These are phyloP conservation scores for Chrysocyon brachyurus DNA, from an alignment of 2,797 vertebrate species.

Conservation along the genomic window DNA sequence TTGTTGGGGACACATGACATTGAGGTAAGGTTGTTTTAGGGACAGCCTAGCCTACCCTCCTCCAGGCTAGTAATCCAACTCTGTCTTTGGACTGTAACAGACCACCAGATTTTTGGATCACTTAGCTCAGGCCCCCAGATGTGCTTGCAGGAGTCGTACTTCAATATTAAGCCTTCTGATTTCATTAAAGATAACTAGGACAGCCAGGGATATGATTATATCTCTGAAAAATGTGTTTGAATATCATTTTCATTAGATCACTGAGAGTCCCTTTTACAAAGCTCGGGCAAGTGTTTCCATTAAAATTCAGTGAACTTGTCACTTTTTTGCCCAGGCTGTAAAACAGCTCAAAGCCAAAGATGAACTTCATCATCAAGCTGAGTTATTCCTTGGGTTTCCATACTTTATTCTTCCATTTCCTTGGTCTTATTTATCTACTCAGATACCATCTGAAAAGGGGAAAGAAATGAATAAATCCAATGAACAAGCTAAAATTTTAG, in stretches of 20 bases:
- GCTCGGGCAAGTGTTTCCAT: slow-evolving; percentile 37
- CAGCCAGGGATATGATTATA: neutral
- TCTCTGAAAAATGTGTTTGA: slow-evolving; percentile 35
- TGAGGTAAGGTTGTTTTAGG: neutral
- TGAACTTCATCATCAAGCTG: neutral
- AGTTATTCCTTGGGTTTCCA: slow-evolving; percentile 13
- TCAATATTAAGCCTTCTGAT: neutral
- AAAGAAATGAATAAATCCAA: slow-evolving; percentile 37
- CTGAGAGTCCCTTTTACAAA: neutral
- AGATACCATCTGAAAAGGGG: neutral
- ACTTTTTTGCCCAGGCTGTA: slow-evolving; percentile 19
- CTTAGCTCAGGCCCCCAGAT: slow-evolving; percentile 5
- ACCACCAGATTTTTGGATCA: neutral
- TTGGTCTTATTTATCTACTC: slow-evolving; percentile 13
- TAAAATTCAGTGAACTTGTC: slow-evolving; percentile 43
- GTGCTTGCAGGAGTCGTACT: neutral
- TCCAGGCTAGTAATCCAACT: neutral
- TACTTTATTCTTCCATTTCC: neutral
- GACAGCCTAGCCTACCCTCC: neutral
- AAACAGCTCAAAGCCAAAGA: slow-evolving; percentile 47
- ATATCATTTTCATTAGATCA: slow-evolving; percentile 47
- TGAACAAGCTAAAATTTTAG: slow-evolving; percentile 35
- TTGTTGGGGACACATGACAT: neutral
- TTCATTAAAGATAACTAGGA: slow-evolving; percentile 40
- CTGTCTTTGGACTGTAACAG: neutral